Evolutionary conservation across 2,113 vertebrate genomes (phyloP).

Genomic region (Zosterops hypoxanthus): DNA sequence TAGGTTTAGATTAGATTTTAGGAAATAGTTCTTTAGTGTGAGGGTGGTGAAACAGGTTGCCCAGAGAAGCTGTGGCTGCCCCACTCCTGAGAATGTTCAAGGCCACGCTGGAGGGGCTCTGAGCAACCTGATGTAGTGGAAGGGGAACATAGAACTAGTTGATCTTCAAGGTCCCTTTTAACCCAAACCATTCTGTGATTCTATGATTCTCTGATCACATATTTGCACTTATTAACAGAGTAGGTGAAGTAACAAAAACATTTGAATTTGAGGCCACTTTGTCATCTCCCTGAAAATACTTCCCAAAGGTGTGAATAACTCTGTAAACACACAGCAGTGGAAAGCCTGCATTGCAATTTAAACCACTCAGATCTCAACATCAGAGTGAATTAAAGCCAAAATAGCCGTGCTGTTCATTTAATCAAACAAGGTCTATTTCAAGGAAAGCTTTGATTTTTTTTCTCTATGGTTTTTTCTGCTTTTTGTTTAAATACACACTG

Average conservation of each 20-base stretch:
- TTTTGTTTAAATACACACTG: not conserved
- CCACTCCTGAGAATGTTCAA: not conserved
- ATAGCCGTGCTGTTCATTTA: not conserved
- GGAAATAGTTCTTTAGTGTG: not conserved
- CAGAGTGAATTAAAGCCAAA: not conserved
- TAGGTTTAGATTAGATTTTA: not conserved
- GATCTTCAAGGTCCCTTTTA: not conserved
- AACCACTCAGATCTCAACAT: not conserved
- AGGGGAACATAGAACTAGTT: accelerated
- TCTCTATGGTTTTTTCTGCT: not conserved
- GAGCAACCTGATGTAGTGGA: no score
- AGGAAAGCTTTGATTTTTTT: not conserved
- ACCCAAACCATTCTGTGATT: not conserved
- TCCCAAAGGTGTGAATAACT: not conserved
- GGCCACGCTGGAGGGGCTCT: not conserved
- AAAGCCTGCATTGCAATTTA: not conserved
- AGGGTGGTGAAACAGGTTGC: not conserved
- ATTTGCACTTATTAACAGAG: not conserved
- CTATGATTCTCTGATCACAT: not conserved
- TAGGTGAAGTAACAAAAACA: not conserved
- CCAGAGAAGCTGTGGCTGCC: not conserved
- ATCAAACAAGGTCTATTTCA: not conserved
- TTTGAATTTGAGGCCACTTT: not conserved
- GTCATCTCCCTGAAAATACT: not conserved
- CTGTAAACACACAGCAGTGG: not conserved